Percentiles rank a stretch among this genome's conserved stretches.
Evolutionary conservation across 2,113 vertebrate species (phyloP).

Genomic region (Colius striatus): DNA sequence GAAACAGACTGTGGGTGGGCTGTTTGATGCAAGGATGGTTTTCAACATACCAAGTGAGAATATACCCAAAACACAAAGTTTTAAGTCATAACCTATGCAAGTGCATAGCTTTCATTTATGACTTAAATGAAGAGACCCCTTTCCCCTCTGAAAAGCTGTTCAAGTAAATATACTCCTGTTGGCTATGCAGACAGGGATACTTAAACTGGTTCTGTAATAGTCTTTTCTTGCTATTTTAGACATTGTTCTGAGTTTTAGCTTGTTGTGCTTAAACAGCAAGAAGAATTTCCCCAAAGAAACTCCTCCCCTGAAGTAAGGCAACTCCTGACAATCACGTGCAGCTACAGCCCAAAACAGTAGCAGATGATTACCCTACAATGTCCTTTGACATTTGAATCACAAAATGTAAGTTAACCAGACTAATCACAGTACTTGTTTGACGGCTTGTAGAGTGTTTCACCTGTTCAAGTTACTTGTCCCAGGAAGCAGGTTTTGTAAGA

Average conservation of each 20-base stretch:
- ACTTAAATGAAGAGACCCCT: not conserved
- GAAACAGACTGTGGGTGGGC: constrained; percentile 32
- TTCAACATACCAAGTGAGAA: constrained; percentile 22
- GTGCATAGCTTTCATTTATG: not conserved
- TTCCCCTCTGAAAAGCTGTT: constrained; percentile 18
- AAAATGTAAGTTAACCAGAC: not conserved
- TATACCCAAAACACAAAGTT: not conserved
- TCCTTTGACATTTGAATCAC: not conserved
- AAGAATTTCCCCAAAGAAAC: not conserved
- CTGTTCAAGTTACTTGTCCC: not conserved
- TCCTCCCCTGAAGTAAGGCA: constrained; percentile 43
- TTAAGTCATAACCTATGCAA: not conserved
- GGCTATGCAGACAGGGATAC: not conserved
- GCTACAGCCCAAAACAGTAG: constrained; percentile 38
- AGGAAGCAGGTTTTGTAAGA: not conserved
- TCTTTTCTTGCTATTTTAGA: not conserved
- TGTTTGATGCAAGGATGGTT: constrained; percentile 59
- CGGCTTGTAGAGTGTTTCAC: not conserved
- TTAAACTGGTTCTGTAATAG: not conserved
- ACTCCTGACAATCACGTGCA: constrained; percentile 27
- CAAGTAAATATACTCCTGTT: constrained; percentile 41
- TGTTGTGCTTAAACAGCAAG: not conserved
- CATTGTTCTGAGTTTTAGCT: not conserved
- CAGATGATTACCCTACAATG: not conserved
- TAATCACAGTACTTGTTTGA: not conserved